Evolutionary conservation across 2,113 vertebrate species (phyloP).

Genomic region (Lamprotornis superbus): DNA sequence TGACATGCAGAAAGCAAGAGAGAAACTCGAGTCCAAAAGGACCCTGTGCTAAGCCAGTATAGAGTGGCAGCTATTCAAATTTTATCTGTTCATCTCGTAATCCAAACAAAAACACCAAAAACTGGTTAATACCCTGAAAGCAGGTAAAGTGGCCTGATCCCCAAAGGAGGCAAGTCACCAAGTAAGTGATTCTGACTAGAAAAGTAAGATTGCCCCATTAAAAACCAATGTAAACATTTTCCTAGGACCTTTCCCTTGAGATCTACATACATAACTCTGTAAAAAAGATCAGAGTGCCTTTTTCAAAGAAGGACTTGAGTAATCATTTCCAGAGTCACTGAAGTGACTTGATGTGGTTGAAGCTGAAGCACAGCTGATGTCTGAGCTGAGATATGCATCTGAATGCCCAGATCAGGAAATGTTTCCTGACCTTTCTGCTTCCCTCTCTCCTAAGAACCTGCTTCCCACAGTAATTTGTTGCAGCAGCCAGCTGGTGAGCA

Average conservation of each 20-base stretch:
- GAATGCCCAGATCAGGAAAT: not conserved
- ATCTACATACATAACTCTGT: not conserved
- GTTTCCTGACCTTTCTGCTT: not conserved
- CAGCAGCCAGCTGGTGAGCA: not conserved
- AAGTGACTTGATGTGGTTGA: not conserved
- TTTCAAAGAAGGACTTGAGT: not conserved
- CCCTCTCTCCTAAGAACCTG: not conserved
- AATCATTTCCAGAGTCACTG: not conserved
- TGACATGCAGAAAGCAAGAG: not conserved
- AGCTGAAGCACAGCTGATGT: not conserved
- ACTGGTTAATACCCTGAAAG: not conserved
- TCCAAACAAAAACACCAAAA: not conserved
- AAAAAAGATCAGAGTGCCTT: not conserved
- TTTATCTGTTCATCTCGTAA: not conserved
- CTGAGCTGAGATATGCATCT: not conserved
- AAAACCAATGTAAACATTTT: not conserved
- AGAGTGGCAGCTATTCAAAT: not conserved
- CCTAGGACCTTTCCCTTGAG: not conserved
- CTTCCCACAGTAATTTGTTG: not conserved
- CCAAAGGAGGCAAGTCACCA: not conserved
- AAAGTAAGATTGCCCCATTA: not conserved
- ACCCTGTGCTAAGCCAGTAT: not conserved
- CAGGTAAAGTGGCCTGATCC: not conserved
- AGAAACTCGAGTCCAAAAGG: not conserved
- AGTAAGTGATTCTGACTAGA: not conserved